Conservation (phyloP, 1,140 invertebrate species). For the Drosophila paulistorum region DNA sequence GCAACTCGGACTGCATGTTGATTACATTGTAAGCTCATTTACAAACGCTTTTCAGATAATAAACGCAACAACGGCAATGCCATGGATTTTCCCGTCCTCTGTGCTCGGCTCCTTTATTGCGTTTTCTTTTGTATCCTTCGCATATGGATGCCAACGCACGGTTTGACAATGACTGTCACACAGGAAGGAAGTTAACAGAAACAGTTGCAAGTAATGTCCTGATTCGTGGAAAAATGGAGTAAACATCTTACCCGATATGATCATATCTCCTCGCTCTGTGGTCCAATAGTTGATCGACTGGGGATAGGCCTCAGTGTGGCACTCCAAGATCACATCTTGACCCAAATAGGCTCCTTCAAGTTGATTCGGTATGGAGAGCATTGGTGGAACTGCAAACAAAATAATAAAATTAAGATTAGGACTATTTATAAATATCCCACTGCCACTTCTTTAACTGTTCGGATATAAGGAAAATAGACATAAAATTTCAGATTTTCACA, state of each 20-base stretch:
- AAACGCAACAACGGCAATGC: constrained; percentile 37
- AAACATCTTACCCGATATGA: constrained; percentile 90
- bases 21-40: constrained; percentile 74
- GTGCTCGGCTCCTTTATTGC: constrained; percentile 23
- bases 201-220: background rate
- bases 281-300: constrained; percentile 95
- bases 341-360: constrained; percentile 92
- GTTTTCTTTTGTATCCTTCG: constrained; percentile 22
- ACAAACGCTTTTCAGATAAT: constrained; percentile 60
- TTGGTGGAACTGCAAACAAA: constrained; percentile 89
- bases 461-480: no score
- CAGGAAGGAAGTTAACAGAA: background rate
- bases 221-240: constrained; percentile 36
- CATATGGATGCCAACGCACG: constrained; percentile 1
- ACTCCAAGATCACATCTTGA: constrained; percentile 92
- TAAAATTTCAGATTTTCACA: no score
- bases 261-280: constrained; percentile 93
- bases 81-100: constrained; percentile 1
- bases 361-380: constrained; percentile 93
- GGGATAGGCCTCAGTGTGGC: constrained; percentile 94
- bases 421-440: no score
- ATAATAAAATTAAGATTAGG: no score
- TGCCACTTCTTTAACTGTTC: no score
- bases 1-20: constrained; percentile 39
- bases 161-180: constrained; percentile 23